A percentile compares a stretch with the other conserved stretches of the same genome.
These are phyloP conservation scores for Epistrophella euchroma DNA, from an alignment of 2,888 invertebrate species.

Conservation along the genomic window DNA sequence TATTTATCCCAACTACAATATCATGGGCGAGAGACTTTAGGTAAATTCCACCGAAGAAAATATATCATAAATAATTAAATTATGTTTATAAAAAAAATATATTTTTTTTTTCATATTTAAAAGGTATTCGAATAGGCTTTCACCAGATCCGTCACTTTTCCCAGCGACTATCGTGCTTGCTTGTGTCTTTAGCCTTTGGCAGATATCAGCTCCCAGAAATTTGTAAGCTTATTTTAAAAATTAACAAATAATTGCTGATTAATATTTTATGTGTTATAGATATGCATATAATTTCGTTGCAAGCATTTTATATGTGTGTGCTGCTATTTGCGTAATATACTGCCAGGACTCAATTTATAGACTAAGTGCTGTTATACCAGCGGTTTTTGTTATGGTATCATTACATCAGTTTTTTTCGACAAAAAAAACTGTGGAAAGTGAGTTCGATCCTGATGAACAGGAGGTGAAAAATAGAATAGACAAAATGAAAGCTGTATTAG, in stretches of 20 bases:
- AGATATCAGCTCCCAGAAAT: slow-evolving; percentile 87
- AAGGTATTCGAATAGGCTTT: slow-evolving; percentile 76
- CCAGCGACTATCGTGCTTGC: slow-evolving; percentile 86
- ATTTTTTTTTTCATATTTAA: neutral
- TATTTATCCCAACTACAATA: slow-evolving; percentile 89
- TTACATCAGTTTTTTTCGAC: slow-evolving; percentile 85
- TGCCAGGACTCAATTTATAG: slow-evolving; percentile 87
- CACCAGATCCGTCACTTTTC: slow-evolving; percentile 87
- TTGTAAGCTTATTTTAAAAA: slow-evolving; percentile 85
- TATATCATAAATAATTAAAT: neutral
- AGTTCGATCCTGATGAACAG: slow-evolving; percentile 40
- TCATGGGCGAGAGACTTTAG: slow-evolving; percentile 93
- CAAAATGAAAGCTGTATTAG: slow-evolving; percentile 70
- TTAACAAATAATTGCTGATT: slow-evolving; percentile 14
- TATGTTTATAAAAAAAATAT: neutral
- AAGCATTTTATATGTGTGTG: slow-evolving; percentile 85
- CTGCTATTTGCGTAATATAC: slow-evolving; percentile 85
- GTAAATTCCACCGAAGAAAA: slow-evolving; percentile 84
- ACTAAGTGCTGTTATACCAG: slow-evolving; percentile 86
- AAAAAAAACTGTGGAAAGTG: slow-evolving; percentile 27
- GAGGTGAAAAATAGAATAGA: slow-evolving; percentile 66
- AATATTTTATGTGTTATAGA: slow-evolving; percentile 61
- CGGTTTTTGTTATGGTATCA: slow-evolving; percentile 85
- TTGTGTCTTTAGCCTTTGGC: slow-evolving; percentile 88
- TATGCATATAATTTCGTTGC: slow-evolving; percentile 76